These are phyloP conservation scores for Criorhina ranunculi DNA, from an alignment of 2,888 invertebrate species.

Conservation along the genomic window DNA sequence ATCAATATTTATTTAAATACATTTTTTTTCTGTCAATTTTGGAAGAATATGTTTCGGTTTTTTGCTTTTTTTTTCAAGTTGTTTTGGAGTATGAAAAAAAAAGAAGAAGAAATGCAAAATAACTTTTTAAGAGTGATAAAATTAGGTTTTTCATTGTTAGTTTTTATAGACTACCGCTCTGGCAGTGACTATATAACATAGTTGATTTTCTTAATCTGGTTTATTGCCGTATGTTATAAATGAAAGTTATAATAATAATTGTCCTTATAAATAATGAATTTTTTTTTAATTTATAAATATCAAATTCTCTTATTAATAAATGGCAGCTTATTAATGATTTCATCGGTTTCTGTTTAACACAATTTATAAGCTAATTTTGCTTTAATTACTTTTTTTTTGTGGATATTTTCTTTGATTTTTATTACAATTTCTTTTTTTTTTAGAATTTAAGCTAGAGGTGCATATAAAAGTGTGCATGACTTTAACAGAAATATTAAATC, in stretches of 20 bases:
- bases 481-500: no score
- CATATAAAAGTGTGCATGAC: no score
- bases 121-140: background rate
- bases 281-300: background rate
- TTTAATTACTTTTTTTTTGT: background rate
- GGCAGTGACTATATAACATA: background rate
- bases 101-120: no score
- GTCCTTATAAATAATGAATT: background rate
- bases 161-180: background rate
- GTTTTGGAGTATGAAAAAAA: no score
- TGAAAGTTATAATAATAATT: conserved; percentile 4
- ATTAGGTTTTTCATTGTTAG: no score
- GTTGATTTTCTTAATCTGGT: background rate
- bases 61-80: no score
- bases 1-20: no score
- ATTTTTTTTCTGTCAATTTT: no score
- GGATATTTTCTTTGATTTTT: background rate
- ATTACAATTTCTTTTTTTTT: conserved; percentile 2
- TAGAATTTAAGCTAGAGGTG: no score
- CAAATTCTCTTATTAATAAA: conserved; percentile 45
- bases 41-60: no score
- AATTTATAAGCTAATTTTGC: conserved; percentile 17
- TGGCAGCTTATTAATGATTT: conserved; percentile 64
- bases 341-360: conserved; percentile 20
- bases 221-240: conserved; percentile 19